Conservation (phyloP, 2,113 vertebrate species). For the Phainopepla nitens region DNA sequence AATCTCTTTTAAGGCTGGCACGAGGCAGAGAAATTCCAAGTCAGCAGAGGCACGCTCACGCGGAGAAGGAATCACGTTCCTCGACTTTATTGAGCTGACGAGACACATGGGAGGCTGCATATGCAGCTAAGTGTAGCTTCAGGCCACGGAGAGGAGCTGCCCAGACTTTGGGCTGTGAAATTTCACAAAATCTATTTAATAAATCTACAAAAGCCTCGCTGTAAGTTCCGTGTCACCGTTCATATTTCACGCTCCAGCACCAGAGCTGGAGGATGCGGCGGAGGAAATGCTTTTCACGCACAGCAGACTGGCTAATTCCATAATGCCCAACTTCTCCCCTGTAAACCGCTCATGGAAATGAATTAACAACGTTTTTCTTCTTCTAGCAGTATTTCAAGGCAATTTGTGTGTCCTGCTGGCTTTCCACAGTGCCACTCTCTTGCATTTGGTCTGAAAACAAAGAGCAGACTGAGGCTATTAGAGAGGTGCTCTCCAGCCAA, state of each 20-base stretch:
- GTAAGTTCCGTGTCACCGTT: background rate
- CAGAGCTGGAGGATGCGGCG: background rate
- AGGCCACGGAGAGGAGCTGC: background rate
- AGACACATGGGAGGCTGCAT: background rate
- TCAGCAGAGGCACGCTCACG: background rate
- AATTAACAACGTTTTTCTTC: background rate
- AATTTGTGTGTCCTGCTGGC: conserved; percentile 5
- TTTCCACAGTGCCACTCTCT: background rate
- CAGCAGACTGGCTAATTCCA: background rate
- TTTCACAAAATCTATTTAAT: conserved; percentile 32
- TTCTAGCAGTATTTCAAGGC: background rate
- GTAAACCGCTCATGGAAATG: background rate
- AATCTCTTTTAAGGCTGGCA: conserved; percentile 30
- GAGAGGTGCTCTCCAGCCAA: conserved; percentile 15
- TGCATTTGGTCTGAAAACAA: background rate
- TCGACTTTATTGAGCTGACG: conserved; percentile 4
- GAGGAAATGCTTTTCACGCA: background rate
- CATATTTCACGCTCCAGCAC: conserved; percentile 16
- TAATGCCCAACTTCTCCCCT: background rate
- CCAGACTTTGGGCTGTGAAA: conserved; percentile 28
- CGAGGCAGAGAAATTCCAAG: conserved; percentile 23
- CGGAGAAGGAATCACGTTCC: background rate
- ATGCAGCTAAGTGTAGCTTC: conserved; percentile 27
- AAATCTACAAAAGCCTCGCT: background rate
- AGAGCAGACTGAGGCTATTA: conserved; percentile 12